Percentiles rank a stretch among this genome's conserved stretches.
Conservation (phyloP, 2,797 vertebrate genomes). For the Micromesistius poutassou region DNA sequence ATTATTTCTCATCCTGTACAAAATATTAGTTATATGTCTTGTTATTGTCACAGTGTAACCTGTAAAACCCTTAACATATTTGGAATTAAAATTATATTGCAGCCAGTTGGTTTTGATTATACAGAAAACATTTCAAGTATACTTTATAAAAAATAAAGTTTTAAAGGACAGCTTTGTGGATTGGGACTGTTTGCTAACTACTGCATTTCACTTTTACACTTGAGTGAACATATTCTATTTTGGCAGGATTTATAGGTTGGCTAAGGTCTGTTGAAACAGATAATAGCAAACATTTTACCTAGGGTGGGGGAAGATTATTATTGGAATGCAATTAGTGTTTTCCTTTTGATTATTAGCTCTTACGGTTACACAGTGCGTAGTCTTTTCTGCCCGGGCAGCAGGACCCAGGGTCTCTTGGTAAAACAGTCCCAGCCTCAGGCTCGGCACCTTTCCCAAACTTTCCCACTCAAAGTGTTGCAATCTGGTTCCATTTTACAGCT, state of each 20-base stretch:
- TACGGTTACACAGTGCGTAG: conserved; percentile 53
- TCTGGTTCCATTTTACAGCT: conserved; percentile 87
- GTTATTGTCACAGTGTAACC: not conserved
- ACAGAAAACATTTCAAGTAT: not conserved
- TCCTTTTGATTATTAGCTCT: conserved; percentile 67
- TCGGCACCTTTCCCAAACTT: conserved; percentile 79
- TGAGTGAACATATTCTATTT: conserved; percentile 27
- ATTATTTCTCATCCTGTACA: conserved; percentile 44
- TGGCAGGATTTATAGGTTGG: conserved; percentile 30
- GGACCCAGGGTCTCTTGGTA: conserved; percentile 59
- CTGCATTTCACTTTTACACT: not conserved
- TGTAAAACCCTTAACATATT: not conserved
- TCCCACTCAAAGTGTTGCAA: conserved; percentile 80
- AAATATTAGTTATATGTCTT: conserved; percentile 24
- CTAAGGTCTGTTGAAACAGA: conserved; percentile 39
- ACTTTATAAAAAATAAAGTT: not conserved
- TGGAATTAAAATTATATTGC: not conserved
- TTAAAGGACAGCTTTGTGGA: not conserved
- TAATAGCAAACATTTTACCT: conserved; percentile 54
- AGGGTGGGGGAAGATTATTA: conserved; percentile 52
- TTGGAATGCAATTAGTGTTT: conserved; percentile 61
- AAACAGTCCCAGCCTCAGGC: conserved; percentile 63
- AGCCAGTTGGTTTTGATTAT: not conserved
- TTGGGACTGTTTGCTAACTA: not conserved
- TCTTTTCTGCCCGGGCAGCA: conserved; percentile 57